Base-by-base conservation (phyloP, 2,797 vertebrate genomes). In the Morelia viridis region DNA sequence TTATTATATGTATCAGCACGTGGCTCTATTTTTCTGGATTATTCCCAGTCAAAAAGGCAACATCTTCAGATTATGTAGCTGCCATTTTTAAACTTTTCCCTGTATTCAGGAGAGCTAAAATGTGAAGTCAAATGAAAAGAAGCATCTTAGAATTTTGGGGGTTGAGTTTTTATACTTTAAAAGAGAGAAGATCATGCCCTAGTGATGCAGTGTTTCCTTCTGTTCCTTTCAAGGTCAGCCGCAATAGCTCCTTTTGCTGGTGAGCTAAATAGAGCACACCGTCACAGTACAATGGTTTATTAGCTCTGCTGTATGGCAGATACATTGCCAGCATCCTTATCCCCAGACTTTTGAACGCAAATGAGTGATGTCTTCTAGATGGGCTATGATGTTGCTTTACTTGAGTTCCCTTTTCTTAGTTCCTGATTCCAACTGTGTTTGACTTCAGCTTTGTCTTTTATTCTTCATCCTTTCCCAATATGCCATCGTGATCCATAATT, bases 171-270 rank as follows among this genome's bases (percentile, higher is more conserved):
- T 80, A 17, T 28, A 60, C 5, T 35, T 61, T 83, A 46, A 83
- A 68, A 60, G 60, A 24, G 41, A 28, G 57, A 89, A 15, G 6
- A 62, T 11, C 19, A 19, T 90, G n/a, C 83, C 62, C 41, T 22
- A 24, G 28, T 85, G 28, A 26, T 53, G 35, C 58, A 50, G 41
- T 53, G 57, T 64, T 90, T 90, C 58, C 17, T 64, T 84, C 41
- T 90, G 31, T 64, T 31, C 22, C 17, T 85, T 84, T 85, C 89
- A 90, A 90, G 57, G 89, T 90, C 71, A 50, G 35, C 57, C 61
- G 57, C 12, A 61, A 28, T 61, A 46, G 80, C 24, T 58, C 28
- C 89, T 90, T 76, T 90, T 90, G 46, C 22, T n/a, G 60, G 57
- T 24, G 35, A 83, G 68, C 88, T 89, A 89, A 89, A 80, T 80